These are phyloP conservation scores for Acrossocheilus fasciatus DNA, from an alignment of 2,797 vertebrate genomes.

Conservation along the genomic window DNA sequence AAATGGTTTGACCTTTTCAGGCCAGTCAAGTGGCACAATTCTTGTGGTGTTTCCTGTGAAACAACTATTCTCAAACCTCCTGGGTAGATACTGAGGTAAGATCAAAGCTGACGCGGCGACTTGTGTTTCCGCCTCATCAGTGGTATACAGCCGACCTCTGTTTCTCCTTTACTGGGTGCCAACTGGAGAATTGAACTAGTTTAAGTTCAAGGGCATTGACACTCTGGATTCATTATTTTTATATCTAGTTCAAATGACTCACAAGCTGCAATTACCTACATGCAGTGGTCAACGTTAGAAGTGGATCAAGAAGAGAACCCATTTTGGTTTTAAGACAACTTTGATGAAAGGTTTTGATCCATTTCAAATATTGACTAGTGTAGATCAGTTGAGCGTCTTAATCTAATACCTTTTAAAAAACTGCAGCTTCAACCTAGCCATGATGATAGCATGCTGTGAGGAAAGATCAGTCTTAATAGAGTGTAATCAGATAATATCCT, in stretches of 20 bases:
- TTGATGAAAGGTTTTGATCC: too few relatives aligned
- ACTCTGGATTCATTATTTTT: not conserved
- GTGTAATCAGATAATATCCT: not conserved
- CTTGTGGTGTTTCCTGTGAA: not conserved
- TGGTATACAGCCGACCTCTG: not conserved
- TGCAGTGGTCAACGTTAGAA: not conserved
- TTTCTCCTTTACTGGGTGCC: not conserved
- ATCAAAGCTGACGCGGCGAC: not conserved
- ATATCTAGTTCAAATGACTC: not conserved
- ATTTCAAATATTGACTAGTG: too few relatives aligned
- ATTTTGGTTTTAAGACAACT: too few relatives aligned
- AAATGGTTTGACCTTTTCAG: conserved; percentile 14
- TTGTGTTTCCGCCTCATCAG: not conserved
- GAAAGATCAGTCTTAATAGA: not conserved
- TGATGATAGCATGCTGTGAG: not conserved
- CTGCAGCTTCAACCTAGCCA: not conserved
- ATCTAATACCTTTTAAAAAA: not conserved
- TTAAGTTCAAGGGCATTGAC: not conserved
- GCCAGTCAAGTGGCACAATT: not conserved
- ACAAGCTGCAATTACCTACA: not conserved
- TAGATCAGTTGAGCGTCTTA: not conserved
- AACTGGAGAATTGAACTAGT: not conserved
- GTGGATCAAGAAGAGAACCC: too few relatives aligned
- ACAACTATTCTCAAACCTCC: not conserved
- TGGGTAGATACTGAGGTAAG: not conserved